phyloP scores from a whole-genome alignment of 2,797 vertebrate species.

The Botia kubotai region DNA sequence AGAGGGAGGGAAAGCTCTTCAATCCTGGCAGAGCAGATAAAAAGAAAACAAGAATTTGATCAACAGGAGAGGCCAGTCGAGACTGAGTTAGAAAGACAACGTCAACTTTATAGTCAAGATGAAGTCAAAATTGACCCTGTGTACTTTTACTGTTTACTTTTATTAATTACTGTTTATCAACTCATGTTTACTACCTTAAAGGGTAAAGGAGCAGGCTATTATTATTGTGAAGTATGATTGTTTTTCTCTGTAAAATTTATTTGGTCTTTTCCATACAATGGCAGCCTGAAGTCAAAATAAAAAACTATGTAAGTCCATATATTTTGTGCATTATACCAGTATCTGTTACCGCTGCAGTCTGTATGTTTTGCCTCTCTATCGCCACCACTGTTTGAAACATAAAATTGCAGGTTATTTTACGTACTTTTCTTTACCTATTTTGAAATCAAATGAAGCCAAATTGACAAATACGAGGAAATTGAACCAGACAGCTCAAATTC shows the following conservation, averaged over 20 bases:
- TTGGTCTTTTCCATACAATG: too few relatives aligned
- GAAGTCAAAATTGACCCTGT: not conserved
- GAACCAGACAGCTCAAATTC: too few relatives aligned
- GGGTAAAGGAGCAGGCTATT: not conserved
- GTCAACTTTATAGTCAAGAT: constrained; percentile 6
- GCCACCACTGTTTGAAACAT: too few relatives aligned
- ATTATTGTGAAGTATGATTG: not conserved
- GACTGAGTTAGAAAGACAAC: constrained; percentile 40
- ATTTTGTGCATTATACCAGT: too few relatives aligned
- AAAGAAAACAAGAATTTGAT: constrained; percentile 49
- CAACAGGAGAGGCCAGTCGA: constrained; percentile 53
- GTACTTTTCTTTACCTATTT: too few relatives aligned
- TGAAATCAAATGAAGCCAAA: too few relatives aligned
- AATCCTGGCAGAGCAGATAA: constrained; percentile 50
- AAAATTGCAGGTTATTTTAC: too few relatives aligned
- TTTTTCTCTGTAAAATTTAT: not conserved
- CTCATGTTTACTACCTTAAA: not conserved
- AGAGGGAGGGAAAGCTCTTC: constrained; percentile 57
- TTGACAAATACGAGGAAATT: too few relatives aligned
- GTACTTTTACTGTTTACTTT: not conserved
- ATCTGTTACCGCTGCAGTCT: too few relatives aligned
- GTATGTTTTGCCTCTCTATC: too few relatives aligned
- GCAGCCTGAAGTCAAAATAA: too few relatives aligned
- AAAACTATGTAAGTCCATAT: too few relatives aligned
- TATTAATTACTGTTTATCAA: not conserved